These are phyloP conservation scores for Oryctolagus cuniculus DNA, from an alignment of 2,113 vertebrate species.

Conservation along the genomic window mOryCun1.1 NC_091438.1:49354001-49354500, in stretches of 20 bases:
- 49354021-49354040: conserved; percentile 22
- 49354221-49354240: too few relatives aligned
- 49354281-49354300: too few relatives aligned
- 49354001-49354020: too few relatives aligned
- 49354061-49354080: not conserved
- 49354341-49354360: not conserved
- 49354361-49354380: not conserved
- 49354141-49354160: not conserved
- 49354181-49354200: too few relatives aligned
- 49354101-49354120: not conserved
- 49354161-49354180: not conserved
- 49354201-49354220: too few relatives aligned
- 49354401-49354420: not conserved
- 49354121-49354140: not conserved
- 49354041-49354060: not conserved
- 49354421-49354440: conserved; percentile 7
- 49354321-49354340: not conserved
- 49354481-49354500: not conserved
- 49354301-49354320: not conserved
- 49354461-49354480: not conserved
- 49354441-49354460: not conserved
- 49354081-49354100: not conserved
- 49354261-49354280: too few relatives aligned
- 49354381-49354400: not conserved
- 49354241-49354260: too few relatives aligned